Conservation (phyloP, 1,140 invertebrate species). For the Drosophila pachea region DNA sequence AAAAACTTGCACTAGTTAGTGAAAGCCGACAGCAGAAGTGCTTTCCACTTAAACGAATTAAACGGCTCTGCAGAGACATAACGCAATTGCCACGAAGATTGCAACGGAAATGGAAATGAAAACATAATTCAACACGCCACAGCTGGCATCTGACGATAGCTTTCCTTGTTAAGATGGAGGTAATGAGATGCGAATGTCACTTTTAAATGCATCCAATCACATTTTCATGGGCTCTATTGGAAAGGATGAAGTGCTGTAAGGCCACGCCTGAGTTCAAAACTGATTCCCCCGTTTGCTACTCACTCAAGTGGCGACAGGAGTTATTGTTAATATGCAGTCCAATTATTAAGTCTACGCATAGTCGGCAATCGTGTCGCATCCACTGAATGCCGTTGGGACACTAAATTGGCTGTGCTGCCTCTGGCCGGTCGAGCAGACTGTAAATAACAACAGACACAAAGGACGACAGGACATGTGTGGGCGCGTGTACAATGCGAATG, state of each 20-base stretch:
- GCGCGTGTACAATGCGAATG: constrained; percentile 49
- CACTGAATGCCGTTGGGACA: constrained; percentile 49
- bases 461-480: neutral
- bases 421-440: constrained; percentile 49
- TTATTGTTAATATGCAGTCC: neutral
- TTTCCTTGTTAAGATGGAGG: neutral
- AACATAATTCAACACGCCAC: neutral
- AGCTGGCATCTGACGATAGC: neutral
- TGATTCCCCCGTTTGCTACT: too few relatives aligned
- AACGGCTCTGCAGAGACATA: neutral
- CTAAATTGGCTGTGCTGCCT: constrained; percentile 58
- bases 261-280: too few relatives aligned
- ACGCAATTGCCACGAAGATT: neutral
- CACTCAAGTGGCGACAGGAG: too few relatives aligned
- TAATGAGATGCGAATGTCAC: too few relatives aligned
- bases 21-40: constrained; percentile 44
- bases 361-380: constrained; percentile 3
- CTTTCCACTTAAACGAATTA: constrained; percentile 33
- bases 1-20: constrained; percentile 47
- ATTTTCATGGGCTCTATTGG: too few relatives aligned
- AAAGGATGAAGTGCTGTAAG: too few relatives aligned
- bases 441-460: constrained; percentile 61
- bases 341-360: constrained; percentile 56
- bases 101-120: neutral
- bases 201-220: too few relatives aligned